A percentile compares a stretch with the other conserved stretches of the same genome.
Conservation (phyloP, 2,888 invertebrate species). For the Rhodophaea formosa region DNA sequence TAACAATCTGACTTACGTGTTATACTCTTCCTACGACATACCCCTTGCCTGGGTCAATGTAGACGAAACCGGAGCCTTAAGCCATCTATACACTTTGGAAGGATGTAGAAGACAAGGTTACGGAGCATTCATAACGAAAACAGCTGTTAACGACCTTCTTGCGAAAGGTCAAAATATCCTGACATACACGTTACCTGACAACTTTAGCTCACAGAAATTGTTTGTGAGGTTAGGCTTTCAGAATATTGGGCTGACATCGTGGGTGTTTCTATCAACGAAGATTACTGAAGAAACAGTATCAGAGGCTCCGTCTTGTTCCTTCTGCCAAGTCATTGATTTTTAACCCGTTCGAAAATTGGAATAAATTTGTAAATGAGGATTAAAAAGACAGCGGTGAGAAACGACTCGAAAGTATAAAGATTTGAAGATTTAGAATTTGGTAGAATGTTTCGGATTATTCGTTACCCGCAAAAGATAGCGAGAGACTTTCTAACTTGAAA, state of each 20-base stretch:
- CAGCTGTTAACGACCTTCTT: slow-evolving; percentile 44
- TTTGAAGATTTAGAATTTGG: too few relatives aligned
- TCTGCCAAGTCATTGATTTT: background rate
- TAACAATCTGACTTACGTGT: slow-evolving; percentile 48
- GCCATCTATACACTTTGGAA: slow-evolving; percentile 53
- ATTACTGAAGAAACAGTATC: too few relatives aligned
- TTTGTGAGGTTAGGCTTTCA: slow-evolving; percentile 49
- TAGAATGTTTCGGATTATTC: too few relatives aligned
- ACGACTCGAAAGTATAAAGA: too few relatives aligned
- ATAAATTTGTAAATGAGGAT: background rate
- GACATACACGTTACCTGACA: slow-evolving; percentile 46
- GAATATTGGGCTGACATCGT: slow-evolving; percentile 32
- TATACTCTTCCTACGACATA: slow-evolving; percentile 37
- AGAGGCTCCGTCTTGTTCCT: background rate
- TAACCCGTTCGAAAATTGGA: background rate
- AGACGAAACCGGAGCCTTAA: slow-evolving; percentile 50
- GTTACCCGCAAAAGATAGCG: too few relatives aligned
- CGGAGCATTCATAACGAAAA: slow-evolving; percentile 46
- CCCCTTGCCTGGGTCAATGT: slow-evolving; percentile 50
- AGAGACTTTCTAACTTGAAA: too few relatives aligned
- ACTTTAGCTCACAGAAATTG: slow-evolving; percentile 42
- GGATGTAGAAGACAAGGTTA: slow-evolving; percentile 53
- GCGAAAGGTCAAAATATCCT: slow-evolving; percentile 40
- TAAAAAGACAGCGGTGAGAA: too few relatives aligned
- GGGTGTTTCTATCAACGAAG: slow-evolving; percentile 34